phyloP scores from a whole-genome alignment of 2,113 vertebrate genomes.

The Tyto alba region DNA sequence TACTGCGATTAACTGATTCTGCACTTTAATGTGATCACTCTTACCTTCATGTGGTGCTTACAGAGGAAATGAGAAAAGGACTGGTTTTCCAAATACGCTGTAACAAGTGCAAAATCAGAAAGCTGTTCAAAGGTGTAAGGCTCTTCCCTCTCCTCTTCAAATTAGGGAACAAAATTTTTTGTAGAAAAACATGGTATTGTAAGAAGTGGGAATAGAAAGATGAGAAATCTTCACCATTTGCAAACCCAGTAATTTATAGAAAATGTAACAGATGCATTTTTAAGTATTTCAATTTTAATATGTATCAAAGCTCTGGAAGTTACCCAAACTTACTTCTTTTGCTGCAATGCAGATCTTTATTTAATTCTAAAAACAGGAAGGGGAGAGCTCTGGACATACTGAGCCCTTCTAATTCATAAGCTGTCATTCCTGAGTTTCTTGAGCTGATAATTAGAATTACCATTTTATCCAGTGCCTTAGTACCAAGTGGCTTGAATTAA shows the following conservation, averaged over 20 bases:
- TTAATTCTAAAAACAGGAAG: neutral
- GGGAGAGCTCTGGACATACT: neutral
- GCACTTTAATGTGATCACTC: neutral
- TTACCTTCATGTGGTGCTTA: neutral
- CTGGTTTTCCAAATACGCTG: neutral
- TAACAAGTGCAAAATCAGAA: neutral
- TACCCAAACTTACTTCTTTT: neutral
- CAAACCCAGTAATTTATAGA: neutral
- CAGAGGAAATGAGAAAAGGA: neutral
- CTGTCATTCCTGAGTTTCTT: neutral
- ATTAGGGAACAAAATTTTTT: neutral
- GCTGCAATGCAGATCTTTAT: neutral
- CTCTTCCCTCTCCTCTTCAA: neutral
- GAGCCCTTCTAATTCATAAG: neutral
- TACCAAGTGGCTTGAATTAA: slow-evolving; percentile 49
- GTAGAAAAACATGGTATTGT: neutral
- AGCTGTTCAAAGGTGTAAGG: neutral
- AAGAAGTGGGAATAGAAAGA: neutral
- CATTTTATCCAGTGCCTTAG: neutral
- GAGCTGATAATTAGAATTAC: slow-evolving; percentile 38
- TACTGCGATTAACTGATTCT: neutral
- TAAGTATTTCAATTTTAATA: neutral
- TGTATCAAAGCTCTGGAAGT: neutral
- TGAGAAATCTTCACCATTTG: neutral
- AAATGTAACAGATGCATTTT: neutral